Base-by-base conservation (phyloP, 2,797 vertebrate species). In the Chrysolophus pictus region DNA sequence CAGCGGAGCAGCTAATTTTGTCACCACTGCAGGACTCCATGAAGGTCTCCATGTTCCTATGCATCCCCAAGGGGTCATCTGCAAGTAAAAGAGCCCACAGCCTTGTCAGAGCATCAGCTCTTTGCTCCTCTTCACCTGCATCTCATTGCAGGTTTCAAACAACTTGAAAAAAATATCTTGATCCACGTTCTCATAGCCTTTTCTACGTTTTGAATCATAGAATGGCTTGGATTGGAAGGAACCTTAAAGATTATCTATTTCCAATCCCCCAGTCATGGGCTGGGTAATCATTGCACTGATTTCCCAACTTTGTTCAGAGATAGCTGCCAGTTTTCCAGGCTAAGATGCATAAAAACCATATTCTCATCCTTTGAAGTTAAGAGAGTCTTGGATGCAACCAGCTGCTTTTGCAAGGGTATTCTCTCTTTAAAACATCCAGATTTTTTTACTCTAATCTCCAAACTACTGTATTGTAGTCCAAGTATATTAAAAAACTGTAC, bases 11-110 rank as follows among this genome's bases (percentile, higher is more conserved):
- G 95, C 97, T 98, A 31, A 98, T 94, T 71, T 97, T 97, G 72
- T 99, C 99, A 37, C 97, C 42, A 15, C 97, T 97, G 93, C 99
- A 99, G 0, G 98, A 98, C 44, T 97, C 97, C 78, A 98, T 56
- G 92, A 98, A 98, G 14, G 98, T 96, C 84, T 98, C 96, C 39
- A 98, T 62, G 8, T 97, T 98, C 10, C 85, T 97, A 24, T 83
- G 81, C 98, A 97, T 98, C 93, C 94, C 97, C 95, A 96, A 96
- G 77, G 97, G 92, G 63, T 91, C 95, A 88, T 88, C 97, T 97
- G 71, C 55, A 96, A 82, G 69, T 15, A 63, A 28, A 60, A 91
- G 41, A 73, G 33, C 53, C 2, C 51, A 9, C 42, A 26, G 62
- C 53, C 9, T 24, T 7, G 49, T 85, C 84, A 85, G 70, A 62